phyloP scores from a whole-genome alignment of 2,113 vertebrate genomes.

The Otis tarda region DNA sequence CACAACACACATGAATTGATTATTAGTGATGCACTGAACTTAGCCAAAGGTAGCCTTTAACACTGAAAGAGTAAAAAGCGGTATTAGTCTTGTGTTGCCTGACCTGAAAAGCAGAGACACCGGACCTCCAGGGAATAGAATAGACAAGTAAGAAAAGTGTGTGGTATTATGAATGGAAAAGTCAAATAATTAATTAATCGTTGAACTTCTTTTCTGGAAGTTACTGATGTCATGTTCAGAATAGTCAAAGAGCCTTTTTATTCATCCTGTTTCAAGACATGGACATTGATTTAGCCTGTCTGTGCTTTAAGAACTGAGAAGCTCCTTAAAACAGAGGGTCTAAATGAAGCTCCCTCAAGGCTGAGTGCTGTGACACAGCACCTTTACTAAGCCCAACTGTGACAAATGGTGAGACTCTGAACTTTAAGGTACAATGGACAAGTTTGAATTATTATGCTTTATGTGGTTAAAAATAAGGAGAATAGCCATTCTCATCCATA shows the following conservation, averaged over 20 bases:
- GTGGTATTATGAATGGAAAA: background rate
- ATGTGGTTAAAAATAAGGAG: background rate
- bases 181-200: background rate
- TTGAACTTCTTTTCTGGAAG: background rate
- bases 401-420: slow-evolving; percentile 4
- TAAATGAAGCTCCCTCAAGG: background rate
- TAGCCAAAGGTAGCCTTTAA: background rate
- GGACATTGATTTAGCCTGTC: background rate
- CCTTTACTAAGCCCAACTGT: background rate
- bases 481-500: background rate
- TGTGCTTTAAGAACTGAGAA: background rate
- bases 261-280: background rate
- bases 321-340: background rate
- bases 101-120: background rate
- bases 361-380: background rate
- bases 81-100: background rate
- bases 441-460: slow-evolving; percentile 23
- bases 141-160: background rate
- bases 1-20: background rate
- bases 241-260: background rate
- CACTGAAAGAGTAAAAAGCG: background rate
- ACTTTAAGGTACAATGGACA: slow-evolving; percentile 7
- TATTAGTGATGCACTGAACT: background rate
- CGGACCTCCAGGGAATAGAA: background rate
- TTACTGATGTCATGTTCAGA: background rate